A percentile compares a stretch with the other conserved stretches of the same genome.
Conservation (phyloP, 2,113 vertebrate species). For the Apteryx mantelli region DNA sequence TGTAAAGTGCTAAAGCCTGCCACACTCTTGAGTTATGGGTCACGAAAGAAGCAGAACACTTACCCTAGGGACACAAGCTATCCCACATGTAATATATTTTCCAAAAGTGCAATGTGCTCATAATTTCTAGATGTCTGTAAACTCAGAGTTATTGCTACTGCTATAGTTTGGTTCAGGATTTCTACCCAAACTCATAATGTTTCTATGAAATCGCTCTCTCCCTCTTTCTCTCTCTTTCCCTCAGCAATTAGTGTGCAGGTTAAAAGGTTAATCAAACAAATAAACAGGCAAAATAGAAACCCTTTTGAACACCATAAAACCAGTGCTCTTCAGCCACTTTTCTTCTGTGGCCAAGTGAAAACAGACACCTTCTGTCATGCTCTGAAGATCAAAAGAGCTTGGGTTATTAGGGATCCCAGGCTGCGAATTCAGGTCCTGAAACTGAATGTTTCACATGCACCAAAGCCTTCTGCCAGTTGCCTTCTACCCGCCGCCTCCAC, state of each 20-base stretch:
- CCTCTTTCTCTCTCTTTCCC: background rate
- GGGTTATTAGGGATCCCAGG: background rate
- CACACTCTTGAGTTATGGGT: constrained; percentile 71
- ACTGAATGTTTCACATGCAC: background rate
- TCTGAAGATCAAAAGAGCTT: background rate
- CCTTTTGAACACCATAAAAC: background rate
- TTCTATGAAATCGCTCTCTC: background rate
- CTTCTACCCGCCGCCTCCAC: background rate
- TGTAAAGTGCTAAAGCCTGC: constrained; percentile 26
- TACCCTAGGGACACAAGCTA: constrained; percentile 73
- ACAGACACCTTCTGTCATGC: background rate
- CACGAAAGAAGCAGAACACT: constrained; percentile 59
- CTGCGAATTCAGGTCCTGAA: background rate
- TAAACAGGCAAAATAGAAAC: background rate
- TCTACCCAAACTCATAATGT: constrained; percentile 23
- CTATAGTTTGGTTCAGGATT: constrained; percentile 35
- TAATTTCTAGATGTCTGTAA: constrained; percentile 75
- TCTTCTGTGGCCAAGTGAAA: background rate
- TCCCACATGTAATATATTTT: constrained; percentile 74
- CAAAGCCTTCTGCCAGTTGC: background rate
- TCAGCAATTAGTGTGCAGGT: background rate
- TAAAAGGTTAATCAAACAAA: constrained; percentile 26
- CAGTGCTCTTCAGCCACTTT: background rate
- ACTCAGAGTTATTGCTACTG: constrained; percentile 61
- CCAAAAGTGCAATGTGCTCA: constrained; percentile 67